Conservation (phyloP, 2,797 vertebrate genomes). For the Serranus cabrilla region DNA sequence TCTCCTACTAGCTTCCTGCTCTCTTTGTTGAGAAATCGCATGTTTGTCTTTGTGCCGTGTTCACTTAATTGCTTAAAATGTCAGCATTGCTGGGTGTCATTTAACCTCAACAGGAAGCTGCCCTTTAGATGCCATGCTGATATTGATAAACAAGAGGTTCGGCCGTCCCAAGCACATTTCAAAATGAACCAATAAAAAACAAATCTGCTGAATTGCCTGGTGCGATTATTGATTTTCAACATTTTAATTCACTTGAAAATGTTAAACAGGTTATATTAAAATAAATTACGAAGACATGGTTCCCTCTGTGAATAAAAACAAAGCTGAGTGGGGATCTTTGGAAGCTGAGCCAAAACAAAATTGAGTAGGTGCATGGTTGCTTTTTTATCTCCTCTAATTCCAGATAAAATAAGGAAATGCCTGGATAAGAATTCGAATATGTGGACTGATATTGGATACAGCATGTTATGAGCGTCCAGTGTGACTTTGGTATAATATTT, state of each 20-base stretch:
- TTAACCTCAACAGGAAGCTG: slow-evolving; percentile 56
- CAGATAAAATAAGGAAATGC: neutral
- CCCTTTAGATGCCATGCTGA: slow-evolving; percentile 45
- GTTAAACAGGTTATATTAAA: slow-evolving; percentile 32
- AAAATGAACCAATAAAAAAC: slow-evolving; percentile 45
- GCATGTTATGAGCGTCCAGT: neutral
- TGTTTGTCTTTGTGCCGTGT: neutral
- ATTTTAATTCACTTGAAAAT: slow-evolving; percentile 52
- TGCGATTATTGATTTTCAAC: slow-evolving; percentile 54
- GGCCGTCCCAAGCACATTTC: slow-evolving; percentile 26
- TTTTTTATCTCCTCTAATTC: slow-evolving; percentile 25
- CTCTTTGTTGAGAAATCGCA: slow-evolving; percentile 15
- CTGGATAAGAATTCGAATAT: slow-evolving; percentile 9
- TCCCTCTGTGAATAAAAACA: slow-evolving; percentile 30
- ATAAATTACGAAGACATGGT: slow-evolving; percentile 28
- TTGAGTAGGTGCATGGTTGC: neutral
- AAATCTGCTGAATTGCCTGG: slow-evolving; percentile 43
- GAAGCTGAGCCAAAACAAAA: slow-evolving; percentile 18
- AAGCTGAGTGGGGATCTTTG: slow-evolving; percentile 16
- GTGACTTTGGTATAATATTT: neutral
- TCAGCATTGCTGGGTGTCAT: slow-evolving; percentile 54
- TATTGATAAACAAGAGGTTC: slow-evolving; percentile 46
- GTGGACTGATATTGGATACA: slow-evolving; percentile 5
- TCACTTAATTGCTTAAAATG: slow-evolving; percentile 60
- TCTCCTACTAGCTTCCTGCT: neutral